These are phyloP conservation scores for Loris lydekkerianus DNA, from an alignment of 2,797 vertebrate genomes.

Conservation along the genomic window DNA sequence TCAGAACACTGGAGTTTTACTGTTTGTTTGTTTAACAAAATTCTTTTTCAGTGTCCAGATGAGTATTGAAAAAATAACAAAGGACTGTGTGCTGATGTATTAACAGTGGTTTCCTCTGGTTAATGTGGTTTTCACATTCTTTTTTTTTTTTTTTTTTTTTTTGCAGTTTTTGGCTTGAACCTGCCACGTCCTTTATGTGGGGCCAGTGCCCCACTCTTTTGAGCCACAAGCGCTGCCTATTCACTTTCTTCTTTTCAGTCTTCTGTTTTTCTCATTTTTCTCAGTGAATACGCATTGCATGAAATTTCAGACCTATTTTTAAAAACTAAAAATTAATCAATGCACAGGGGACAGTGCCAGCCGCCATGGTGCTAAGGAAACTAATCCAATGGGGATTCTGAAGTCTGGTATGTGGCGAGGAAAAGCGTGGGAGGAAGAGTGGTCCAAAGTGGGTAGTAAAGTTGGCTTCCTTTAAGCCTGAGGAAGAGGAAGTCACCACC, in stretches of 20 bases:
- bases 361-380: neutral
- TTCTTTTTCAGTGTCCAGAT: neutral
- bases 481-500: neutral
- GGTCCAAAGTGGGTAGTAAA: neutral
- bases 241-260: neutral
- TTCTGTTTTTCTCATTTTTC: conserved; percentile 26
- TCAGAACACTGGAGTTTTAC: neutral
- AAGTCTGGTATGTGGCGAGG: neutral
- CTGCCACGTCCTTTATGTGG: no score
- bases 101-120: neutral
- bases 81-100: neutral
- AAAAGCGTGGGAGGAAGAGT: neutral
- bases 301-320: conserved; percentile 38
- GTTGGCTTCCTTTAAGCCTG: rapidly evolving
- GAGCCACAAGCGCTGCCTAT: neutral
- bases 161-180: neutral
- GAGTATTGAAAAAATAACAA: neutral
- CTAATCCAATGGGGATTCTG: neutral
- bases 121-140: neutral
- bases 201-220: no score
- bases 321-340: neutral
- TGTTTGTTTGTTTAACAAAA: neutral
- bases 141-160: neutral
- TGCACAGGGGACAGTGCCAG: no score
- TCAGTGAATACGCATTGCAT: neutral